These are phyloP conservation scores for Patiria miniata DNA, from an alignment of 35 echinoderm and acorn worm genomes.

Conservation along the genomic window DNA sequence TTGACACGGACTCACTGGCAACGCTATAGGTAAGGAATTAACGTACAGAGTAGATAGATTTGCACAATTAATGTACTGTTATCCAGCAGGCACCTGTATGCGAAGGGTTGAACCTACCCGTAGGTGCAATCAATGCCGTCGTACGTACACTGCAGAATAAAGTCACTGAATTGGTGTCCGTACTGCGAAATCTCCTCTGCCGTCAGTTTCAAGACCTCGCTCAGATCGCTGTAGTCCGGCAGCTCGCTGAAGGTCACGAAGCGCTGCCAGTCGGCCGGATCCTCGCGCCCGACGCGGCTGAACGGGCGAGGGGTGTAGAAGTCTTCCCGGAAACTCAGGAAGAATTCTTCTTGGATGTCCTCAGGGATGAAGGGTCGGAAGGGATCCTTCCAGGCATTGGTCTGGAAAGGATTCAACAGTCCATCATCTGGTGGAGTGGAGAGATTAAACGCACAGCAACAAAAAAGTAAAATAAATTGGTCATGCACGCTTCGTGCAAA, in stretches of 20 bases:
- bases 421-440: neutral
- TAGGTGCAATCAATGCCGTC: neutral
- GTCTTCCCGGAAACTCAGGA: slow-evolving; percentile 8
- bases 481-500: too few species aligned
- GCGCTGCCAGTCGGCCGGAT: slow-evolving; percentile 46
- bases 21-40: too few species aligned
- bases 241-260: slow-evolving; percentile 62
- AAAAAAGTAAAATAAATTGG: too few species aligned
- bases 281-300: slow-evolving; percentile 36
- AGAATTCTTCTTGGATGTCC: neutral
- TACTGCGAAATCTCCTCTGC: slow-evolving; percentile 16
- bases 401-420: neutral
- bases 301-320: slow-evolving; percentile 37
- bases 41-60: too few species aligned
- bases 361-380: neutral
- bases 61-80: too few species aligned
- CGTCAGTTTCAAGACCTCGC: slow-evolving; percentile 28
- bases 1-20: too few species aligned
- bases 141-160: slow-evolving; percentile 25
- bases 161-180: slow-evolving; percentile 48
- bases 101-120: too few species aligned
- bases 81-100: too few species aligned
- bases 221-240: slow-evolving; percentile 61
- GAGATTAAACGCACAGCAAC: too few species aligned
- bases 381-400: neutral